Percentiles rank a stretch among this genome's conserved stretches.
Conservation (phyloP, 1,140 invertebrate genomes). For the Adelges cooleyi region DNA sequence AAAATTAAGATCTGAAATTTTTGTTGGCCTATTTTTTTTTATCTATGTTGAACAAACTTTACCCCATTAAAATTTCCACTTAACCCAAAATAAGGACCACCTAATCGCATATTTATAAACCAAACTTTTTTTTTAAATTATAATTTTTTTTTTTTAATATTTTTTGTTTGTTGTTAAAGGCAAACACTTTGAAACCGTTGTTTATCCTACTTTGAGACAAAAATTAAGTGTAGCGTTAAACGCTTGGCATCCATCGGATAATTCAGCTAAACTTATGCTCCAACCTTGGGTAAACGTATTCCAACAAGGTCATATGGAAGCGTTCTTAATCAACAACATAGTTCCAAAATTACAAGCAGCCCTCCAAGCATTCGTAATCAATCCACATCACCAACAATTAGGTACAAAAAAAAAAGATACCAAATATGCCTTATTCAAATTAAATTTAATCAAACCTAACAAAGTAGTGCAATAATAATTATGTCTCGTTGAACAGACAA, state of each 20-base stretch:
- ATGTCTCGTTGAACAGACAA: slow-evolving; percentile 38
- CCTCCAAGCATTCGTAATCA: slow-evolving; percentile 65
- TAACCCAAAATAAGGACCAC: no score
- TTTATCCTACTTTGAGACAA: slow-evolving; percentile 86
- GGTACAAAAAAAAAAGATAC: slow-evolving; percentile 44
- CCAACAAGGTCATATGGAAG: slow-evolving; percentile 64
- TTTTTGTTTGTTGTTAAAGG: slow-evolving; percentile 36
- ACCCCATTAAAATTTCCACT: no score
- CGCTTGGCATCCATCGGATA: slow-evolving; percentile 86
- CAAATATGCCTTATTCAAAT: neutral
- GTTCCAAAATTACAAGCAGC: slow-evolving; percentile 74
- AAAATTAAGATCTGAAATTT: no score
- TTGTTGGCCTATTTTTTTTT: no score
- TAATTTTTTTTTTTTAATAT: neutral
- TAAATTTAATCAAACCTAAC: no score
- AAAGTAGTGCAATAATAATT: no score
- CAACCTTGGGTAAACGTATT: slow-evolving; percentile 85
- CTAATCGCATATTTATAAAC: no score
- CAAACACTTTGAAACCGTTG: slow-evolving; percentile 55
- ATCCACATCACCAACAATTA: slow-evolving; percentile 69
- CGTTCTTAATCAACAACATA: slow-evolving; percentile 79
- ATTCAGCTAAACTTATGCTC: slow-evolving; percentile 82
- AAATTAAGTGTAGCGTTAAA: slow-evolving; percentile 78
- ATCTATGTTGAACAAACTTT: no score
- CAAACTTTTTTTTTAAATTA: no score